phyloP scores from a whole-genome alignment of 1,140 invertebrate genomes.

The Drosophila sp. region DNA sequence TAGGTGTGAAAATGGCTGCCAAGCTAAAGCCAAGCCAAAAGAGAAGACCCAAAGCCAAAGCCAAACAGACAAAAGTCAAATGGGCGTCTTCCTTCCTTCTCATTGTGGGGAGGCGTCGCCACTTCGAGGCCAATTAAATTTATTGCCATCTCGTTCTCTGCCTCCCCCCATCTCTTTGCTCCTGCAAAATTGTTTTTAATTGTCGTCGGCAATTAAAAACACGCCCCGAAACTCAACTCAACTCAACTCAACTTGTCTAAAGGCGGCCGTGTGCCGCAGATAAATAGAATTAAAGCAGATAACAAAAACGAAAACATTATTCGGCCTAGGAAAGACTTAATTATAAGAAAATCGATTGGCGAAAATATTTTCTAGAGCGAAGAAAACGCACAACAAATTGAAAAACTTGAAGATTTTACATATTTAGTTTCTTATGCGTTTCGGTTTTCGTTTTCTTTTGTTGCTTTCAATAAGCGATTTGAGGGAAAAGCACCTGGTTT shows the following conservation, averaged over 20 bases:
- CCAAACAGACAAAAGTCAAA: constrained; percentile 50
- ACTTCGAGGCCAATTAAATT: constrained; percentile 73
- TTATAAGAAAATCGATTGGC: not conserved
- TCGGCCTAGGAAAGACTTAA: constrained; percentile 1
- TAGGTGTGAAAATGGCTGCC: constrained; percentile 71
- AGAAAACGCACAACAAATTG: constrained; percentile 1
- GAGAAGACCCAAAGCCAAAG: constrained; percentile 7
- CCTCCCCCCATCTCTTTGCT: constrained; percentile 32
- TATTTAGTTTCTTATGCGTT: not conserved
- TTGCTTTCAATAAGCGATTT: constrained; percentile 19
- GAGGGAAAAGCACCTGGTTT: constrained; percentile 15
- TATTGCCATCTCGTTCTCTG: constrained; percentile 61
- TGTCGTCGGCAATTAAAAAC: constrained; percentile 76
- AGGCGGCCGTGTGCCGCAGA: constrained; percentile 49
- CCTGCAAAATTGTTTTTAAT: constrained; percentile 79
- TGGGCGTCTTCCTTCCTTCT: constrained; percentile 36
- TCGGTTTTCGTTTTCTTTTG: not conserved
- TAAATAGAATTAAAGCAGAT: constrained; percentile 51
- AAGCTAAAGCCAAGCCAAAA: constrained; percentile 32
- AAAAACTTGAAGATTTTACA: constrained; percentile 6
- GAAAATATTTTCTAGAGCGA: not conserved
- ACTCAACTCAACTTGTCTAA: constrained; percentile 27
- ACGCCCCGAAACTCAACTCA: constrained; percentile 47
- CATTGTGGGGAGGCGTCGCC: constrained; percentile 46
- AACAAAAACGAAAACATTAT: constrained; percentile 17